Base-by-base conservation (phyloP, 2,113 vertebrate genomes). In the Phylloscopus whistleri region DNA sequence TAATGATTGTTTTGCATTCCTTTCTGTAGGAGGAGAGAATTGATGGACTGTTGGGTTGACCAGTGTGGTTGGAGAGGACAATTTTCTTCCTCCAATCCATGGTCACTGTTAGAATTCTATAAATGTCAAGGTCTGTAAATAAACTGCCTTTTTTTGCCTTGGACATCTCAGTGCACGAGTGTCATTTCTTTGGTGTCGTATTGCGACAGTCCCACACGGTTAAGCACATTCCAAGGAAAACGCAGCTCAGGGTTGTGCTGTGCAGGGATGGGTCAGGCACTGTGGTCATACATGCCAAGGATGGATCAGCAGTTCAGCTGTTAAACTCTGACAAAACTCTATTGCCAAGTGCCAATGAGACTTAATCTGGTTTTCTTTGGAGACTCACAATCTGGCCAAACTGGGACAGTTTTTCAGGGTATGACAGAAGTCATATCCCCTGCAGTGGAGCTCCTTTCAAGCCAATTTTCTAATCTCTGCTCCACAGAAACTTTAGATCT, bases 381-480 rank as follows among this genome's bases (percentile, higher is more conserved):
- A 63, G n/a, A 41, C 16, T 89, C 37, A 52, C 48, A 79, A 70
- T 84, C 73, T 91, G 66, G 76, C 60, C 74, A 94, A 86, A 91
- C 31, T 75, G n/a, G 62, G 77, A 55, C 44, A 46, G 6, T 82
- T 87, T 94, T 94, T 76, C 56, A 58, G 64, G 49, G 56, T 84
- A 73, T 56, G 41, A 94, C 89, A 87, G 87, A 87, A 96, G 13
- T 51, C 17, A 9, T 75, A 91, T 94, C 53, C 41, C 49, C 52
- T 8, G 1, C 60, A 75, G 64, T 35, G 58, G 66, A 90, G 55
- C n/a, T 86, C 76, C 80, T 87, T 94, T 92, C 87, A 76, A 93
- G 91, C 64, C 93, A 92, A n/a, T 74, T 92, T 92, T 93, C 59
- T 84, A 87, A 69, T 87, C 31, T 37, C 52, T 94, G 35, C 60